Evolutionary conservation across 2,113 vertebrate species (phyloP).

Genomic region (Brienomyrus brachyistius): DNA sequence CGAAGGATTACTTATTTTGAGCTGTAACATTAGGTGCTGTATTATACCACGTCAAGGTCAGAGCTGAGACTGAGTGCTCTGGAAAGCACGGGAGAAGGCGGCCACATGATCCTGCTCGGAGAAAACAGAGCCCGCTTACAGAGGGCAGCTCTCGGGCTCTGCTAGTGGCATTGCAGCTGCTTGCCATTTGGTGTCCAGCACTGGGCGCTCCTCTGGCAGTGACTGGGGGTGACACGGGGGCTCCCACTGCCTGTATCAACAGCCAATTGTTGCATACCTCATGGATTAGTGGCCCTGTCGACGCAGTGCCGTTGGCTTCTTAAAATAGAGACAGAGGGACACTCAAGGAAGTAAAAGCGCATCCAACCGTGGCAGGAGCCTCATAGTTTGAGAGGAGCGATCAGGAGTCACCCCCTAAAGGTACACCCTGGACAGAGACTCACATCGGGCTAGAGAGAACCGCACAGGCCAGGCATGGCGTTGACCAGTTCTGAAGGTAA

Average conservation of each 20-base stretch:
- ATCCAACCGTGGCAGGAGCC: neutral
- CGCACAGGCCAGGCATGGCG: slow-evolving; percentile 44
- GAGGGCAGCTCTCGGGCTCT: neutral
- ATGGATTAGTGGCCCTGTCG: slow-evolving; percentile 41
- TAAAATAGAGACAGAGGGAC: slow-evolving; percentile 59
- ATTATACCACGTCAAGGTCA: slow-evolving; percentile 26
- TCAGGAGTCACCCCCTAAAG: neutral
- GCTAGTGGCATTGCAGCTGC: neutral
- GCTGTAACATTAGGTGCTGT: slow-evolving; percentile 20
- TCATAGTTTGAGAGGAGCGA: neutral
- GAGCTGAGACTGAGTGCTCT: neutral
- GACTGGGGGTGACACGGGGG: neutral
- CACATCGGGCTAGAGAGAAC: slow-evolving; percentile 11
- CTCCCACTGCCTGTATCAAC: slow-evolving; percentile 10
- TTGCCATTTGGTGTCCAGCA: neutral
- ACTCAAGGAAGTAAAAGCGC: slow-evolving; percentile 45
- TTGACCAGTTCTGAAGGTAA: slow-evolving; percentile 56
- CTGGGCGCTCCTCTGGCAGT: neutral
- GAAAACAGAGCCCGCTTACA: neutral
- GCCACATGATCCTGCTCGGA: neutral
- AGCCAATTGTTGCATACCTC: slow-evolving; percentile 45
- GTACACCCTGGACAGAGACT: slow-evolving; percentile 25
- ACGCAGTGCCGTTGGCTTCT: slow-evolving; percentile 37
- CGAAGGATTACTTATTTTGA: slow-evolving; percentile 33
- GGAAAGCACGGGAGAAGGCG: neutral